Evolutionary conservation across 2,888 invertebrate genomes (phyloP).

Genomic region (Mythimna loreyi): DNA sequence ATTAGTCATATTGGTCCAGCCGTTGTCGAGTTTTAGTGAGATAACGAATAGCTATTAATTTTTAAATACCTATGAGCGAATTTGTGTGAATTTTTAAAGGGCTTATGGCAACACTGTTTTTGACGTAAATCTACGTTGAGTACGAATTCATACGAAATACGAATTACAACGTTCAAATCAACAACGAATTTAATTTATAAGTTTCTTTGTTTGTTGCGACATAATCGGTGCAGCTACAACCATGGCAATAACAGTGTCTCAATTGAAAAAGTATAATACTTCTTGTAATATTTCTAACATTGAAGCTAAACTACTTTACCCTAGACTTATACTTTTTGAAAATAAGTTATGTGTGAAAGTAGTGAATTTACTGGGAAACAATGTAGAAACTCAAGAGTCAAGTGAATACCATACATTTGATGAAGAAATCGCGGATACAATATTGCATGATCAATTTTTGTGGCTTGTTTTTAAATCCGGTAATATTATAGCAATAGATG

Average conservation of each 20-base stretch:
- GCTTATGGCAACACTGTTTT: slow-evolving; percentile 4
- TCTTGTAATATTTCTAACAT: slow-evolving; percentile 55
- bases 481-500: slow-evolving; percentile 75
- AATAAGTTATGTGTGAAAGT: slow-evolving; percentile 66
- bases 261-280: slow-evolving; percentile 57
- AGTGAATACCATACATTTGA: slow-evolving; percentile 64
- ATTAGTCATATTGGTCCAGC: too few relatives aligned
- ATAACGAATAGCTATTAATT: too few relatives aligned
- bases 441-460: slow-evolving; percentile 73
- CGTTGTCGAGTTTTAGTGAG: too few relatives aligned
- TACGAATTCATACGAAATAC: too few relatives aligned
- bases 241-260: slow-evolving; percentile 57
- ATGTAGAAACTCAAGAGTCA: slow-evolving; percentile 57
- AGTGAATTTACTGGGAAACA: slow-evolving; percentile 68
- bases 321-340: slow-evolving; percentile 78
- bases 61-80: too few relatives aligned
- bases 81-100: too few relatives aligned
- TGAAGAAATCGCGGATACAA: slow-evolving; percentile 73
- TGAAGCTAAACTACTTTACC: slow-evolving; percentile 75
- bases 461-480: slow-evolving; percentile 80
- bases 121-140: slow-evolving; percentile 48
- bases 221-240: slow-evolving; percentile 20
- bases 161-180: slow-evolving; percentile 13
- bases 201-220: neutral
- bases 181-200: slow-evolving; percentile 18